Percentiles rank a stretch among this genome's conserved stretches.
phyloP scores from a whole-genome alignment of 2,113 vertebrate genomes.

The Echinops telfairi region DNA sequence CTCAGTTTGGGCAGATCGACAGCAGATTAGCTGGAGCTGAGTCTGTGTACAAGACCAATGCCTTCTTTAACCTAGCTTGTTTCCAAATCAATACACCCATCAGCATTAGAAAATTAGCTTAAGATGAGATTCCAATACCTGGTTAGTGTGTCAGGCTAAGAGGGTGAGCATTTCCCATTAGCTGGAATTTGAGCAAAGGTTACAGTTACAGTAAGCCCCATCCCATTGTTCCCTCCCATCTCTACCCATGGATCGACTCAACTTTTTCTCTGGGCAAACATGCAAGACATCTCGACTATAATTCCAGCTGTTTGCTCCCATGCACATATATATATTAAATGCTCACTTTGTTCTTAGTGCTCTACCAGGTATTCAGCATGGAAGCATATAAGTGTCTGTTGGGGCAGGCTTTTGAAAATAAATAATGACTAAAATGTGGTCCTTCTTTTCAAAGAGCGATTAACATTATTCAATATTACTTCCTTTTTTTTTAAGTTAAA shows the following conservation, averaged over 20 bases:
- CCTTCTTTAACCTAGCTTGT: slow-evolving; percentile 88
- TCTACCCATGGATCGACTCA: background rate
- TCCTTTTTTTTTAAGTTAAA: background rate
- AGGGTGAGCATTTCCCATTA: slow-evolving; percentile 83
- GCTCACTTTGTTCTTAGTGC: background rate
- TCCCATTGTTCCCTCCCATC: accelerated
- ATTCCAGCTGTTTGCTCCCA: background rate
- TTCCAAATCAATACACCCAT: slow-evolving; percentile 90
- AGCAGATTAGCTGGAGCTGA: slow-evolving; percentile 85
- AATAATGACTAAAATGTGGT: background rate
- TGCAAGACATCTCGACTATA: background rate
- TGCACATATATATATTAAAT: slow-evolving; percentile 7
- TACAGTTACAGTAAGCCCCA: accelerated
- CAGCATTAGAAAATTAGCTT: slow-evolving; percentile 90
- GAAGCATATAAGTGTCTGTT: too few species aligned
- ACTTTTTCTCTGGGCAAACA: background rate
- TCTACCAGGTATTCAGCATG: background rate
- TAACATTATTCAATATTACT: background rate
- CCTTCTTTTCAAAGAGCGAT: background rate
- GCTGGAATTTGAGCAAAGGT: background rate
- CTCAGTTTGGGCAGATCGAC: slow-evolving; percentile 85
- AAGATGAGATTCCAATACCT: slow-evolving; percentile 88
- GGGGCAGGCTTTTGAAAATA: background rate
- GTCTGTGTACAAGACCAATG: slow-evolving; percentile 87
- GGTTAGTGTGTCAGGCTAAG: slow-evolving; percentile 82